Evolutionary conservation across 2,113 vertebrate genomes (phyloP), one percentile per base, ranked within the genome.

Genomic region (Lonchura striata): DNA sequence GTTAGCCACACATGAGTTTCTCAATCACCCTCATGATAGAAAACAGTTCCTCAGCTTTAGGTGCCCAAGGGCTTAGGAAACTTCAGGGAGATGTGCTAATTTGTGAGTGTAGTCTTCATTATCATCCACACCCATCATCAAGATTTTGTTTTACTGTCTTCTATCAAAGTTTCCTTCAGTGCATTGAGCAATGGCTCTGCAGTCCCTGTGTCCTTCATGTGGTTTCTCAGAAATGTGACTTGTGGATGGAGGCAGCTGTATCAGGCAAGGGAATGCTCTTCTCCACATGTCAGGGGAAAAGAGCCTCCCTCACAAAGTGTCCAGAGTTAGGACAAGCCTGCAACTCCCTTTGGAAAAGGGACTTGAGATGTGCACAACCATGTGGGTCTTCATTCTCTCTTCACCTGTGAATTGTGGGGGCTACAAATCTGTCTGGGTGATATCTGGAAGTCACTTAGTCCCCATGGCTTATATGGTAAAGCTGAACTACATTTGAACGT

Each of bases 221-320:
- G n/a, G 22, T 57, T 56, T 81, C 78, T 86, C 54, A 78, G 13
- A 72, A 78, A 33, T 8, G 10, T 52, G 53, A 83, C 27, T 2
- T 71, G 20, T 47, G 64, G 44, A 14, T 47, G 46, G 13, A 52
- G 4, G 9, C 49, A 83, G 35, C 15, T 69, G 10, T 13, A 24
- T 31, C 21, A 69, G 4, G 25, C 5, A 3, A 5, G 4, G 11
- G 7, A 5, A n/a, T 15, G 17, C 3, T 19, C 39, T 59, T 6
- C 11, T 78, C 12, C 21, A 35, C 35, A 46, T 0, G 0, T 41
- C 9, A 61, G 27, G 5, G 28, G 41, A 42, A 13, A 15, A 42
- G 41, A 42, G 41, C 41, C 41, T 42, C 16, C 9, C 7, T 25
- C 27, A 52, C 18, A 7, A 27, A 35, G 13, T 25, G 18, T 5